A percentile compares a stretch with the other conserved stretches of the same genome.
phyloP scores from a whole-genome alignment of 2,797 vertebrate genomes.

The Hypotaenidia okinawae region DNA sequence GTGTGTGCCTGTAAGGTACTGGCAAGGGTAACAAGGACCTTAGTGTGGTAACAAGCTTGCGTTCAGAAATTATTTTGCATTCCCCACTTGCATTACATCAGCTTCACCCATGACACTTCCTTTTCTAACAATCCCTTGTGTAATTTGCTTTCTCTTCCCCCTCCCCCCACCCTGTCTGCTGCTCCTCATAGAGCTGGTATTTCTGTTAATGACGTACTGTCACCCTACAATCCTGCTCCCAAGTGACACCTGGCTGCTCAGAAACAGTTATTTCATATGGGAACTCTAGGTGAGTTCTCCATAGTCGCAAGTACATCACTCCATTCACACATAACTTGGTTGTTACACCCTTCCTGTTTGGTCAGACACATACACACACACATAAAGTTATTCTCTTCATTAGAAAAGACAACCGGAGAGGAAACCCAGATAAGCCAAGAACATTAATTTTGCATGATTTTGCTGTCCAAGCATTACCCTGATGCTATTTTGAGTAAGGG shows the following conservation, averaged over 20 bases:
- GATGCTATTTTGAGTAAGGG: not conserved
- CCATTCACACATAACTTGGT: not conserved
- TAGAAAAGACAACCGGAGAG: not conserved
- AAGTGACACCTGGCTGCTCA: not conserved
- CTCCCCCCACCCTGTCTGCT: too few species aligned
- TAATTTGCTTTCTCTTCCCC: not conserved
- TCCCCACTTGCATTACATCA: not conserved
- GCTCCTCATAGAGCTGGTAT: not conserved
- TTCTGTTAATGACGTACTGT: fast-evolving
- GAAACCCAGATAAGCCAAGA: not conserved
- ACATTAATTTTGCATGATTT: not conserved
- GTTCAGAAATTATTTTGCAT: not conserved
- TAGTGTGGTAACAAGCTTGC: not conserved
- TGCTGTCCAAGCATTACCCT: not conserved
- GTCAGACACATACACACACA: not conserved
- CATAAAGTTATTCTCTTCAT: not conserved
- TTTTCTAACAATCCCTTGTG: not conserved
- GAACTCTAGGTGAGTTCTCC: not conserved
- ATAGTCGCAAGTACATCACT: not conserved
- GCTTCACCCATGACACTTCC: not conserved
- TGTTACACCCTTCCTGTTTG: not conserved
- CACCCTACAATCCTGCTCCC: not conserved
- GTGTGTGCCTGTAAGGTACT: fast-evolving
- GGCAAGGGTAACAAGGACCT: too few species aligned
- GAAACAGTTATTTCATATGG: not conserved